phyloP scores from a whole-genome alignment of 2,888 invertebrate species.

The Epirrita christyi region DNA sequence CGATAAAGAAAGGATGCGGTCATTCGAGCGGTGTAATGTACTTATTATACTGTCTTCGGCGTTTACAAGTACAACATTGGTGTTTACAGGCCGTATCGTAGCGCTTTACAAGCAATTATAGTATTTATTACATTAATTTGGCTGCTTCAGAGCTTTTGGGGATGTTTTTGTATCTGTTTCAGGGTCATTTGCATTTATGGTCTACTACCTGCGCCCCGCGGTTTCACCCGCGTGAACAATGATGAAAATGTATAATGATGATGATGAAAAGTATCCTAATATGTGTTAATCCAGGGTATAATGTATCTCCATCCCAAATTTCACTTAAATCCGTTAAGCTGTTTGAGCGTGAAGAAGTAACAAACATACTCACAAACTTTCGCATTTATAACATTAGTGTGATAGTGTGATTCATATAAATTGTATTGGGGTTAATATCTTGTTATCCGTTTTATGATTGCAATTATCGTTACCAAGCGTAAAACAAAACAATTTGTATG shows the following conservation, averaged over 20 bases:
- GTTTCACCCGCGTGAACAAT: no score
- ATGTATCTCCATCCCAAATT: no score
- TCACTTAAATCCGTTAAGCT: no score
- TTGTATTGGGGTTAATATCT: constrained; percentile 18
- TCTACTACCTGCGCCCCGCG: no score
- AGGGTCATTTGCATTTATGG: constrained; percentile 14
- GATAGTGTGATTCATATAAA: no score
- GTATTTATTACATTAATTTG: constrained; percentile 62
- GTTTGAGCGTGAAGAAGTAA: no score
- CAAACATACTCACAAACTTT: no score
- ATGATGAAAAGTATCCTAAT: no score
- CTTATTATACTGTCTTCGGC: constrained; percentile 64
- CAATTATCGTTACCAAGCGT: neutral
- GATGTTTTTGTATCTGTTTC: constrained; percentile 15
- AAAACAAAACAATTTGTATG: no score
- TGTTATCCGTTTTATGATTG: constrained; percentile 3
- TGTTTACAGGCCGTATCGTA: constrained; percentile 46
- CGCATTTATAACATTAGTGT: no score
- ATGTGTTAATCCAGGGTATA: no score
- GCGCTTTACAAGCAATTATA: constrained; percentile 63
- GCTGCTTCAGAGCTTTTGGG: constrained; percentile 46
- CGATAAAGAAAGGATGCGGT: constrained; percentile 63
- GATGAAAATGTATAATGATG: no score
- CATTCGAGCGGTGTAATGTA: constrained; percentile 62
- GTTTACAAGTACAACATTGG: constrained; percentile 53